A percentile compares a stretch with the other conserved stretches of the same genome.
Conservation (phyloP, 2,797 vertebrate species). For the Rachycentron canadum region DNA sequence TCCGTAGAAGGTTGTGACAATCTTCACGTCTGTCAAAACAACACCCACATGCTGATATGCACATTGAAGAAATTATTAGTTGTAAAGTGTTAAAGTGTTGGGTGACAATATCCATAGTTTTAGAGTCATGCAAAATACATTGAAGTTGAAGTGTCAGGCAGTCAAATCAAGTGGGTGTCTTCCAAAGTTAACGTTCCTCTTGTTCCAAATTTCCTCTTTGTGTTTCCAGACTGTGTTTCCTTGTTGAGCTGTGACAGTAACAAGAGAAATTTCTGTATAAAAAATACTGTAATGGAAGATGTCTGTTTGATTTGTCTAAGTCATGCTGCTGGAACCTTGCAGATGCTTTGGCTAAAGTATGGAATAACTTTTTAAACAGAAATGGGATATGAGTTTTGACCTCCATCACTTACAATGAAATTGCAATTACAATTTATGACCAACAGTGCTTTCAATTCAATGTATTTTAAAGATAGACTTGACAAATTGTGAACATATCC, state of each 20-base stretch:
- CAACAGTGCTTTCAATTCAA: background rate
- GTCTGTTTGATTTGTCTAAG: conserved; percentile 7
- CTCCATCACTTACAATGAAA: background rate
- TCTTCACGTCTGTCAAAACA: conserved; percentile 8
- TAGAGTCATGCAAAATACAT: conserved; percentile 3
- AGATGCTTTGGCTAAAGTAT: background rate
- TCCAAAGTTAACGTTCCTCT: background rate
- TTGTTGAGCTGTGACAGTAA: background rate
- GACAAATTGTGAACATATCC: background rate
- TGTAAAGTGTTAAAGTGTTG: background rate
- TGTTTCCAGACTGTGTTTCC: conserved; percentile 23
- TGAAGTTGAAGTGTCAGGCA: background rate
- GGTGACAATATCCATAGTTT: background rate
- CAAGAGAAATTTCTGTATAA: background rate
- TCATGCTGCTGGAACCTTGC: background rate
- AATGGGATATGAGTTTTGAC: background rate
- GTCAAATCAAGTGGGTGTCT: background rate
- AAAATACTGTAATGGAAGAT: conserved; percentile 4
- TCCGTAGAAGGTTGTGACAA: background rate
- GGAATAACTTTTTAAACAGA: background rate
- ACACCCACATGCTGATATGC: background rate
- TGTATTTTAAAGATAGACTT: conserved; percentile 7
- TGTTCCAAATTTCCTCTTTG: conserved; percentile 5
- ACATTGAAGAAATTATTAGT: background rate
- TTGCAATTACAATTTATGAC: background rate